Evolutionary conservation across 2,888 invertebrate genomes (phyloP).

Genomic region (Cylloceria caligata): DNA sequence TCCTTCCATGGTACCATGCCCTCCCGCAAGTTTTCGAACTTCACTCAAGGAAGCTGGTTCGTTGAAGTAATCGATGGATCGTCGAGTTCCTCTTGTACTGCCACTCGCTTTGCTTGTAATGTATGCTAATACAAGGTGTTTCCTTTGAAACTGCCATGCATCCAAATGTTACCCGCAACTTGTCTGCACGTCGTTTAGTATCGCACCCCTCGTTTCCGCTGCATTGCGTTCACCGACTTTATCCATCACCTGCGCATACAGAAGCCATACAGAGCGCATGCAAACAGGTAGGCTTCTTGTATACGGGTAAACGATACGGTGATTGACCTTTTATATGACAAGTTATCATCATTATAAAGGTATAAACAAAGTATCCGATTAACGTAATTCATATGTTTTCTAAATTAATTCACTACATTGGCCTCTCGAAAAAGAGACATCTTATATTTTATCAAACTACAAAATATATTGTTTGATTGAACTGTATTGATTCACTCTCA

Average conservation of each 20-base stretch:
- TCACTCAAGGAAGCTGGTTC: conserved; percentile 56
- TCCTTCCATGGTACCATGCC: conserved; percentile 26
- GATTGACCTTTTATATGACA: conserved; percentile 1
- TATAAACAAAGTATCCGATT: background rate
- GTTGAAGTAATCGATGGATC: conserved; percentile 49
- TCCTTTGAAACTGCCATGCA: conserved; percentile 11
- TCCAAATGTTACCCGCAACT: background rate
- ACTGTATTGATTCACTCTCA: too few species aligned
- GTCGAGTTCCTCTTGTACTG: conserved; percentile 45
- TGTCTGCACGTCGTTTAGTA: background rate
- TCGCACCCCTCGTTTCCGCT: conserved; percentile 3
- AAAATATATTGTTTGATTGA: too few species aligned
- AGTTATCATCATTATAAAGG: background rate
- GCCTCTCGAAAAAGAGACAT: too few species aligned
- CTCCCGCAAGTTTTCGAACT: conserved; percentile 62
- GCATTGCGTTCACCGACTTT: conserved; percentile 7
- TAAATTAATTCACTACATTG: too few species aligned
- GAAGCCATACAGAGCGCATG: conserved; percentile 9
- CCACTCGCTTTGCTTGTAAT: conserved; percentile 46
- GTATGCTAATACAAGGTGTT: conserved; percentile 53
- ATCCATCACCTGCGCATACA: background rate
- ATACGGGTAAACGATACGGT: conserved; percentile 8
- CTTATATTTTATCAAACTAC: too few species aligned
- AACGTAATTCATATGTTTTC: background rate
- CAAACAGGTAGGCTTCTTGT: background rate